phyloP scores from a whole-genome alignment of 2,797 vertebrate genomes.

The Anguilla marmorata region DNA sequence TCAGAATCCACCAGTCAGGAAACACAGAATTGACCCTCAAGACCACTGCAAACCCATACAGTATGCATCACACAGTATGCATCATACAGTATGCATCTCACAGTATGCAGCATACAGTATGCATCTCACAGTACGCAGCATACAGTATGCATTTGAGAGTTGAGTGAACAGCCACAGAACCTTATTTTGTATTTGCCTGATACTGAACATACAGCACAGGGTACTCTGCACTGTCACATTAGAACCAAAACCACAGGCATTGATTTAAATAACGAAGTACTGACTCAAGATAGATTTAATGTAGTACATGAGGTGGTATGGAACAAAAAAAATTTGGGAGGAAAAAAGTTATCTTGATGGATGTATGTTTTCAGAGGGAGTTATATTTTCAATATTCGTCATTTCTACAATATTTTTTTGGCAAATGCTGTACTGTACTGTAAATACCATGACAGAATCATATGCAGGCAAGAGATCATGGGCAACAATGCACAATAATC shows the following conservation, averaged over 20 bases:
- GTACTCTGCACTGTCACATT: neutral
- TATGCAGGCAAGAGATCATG: neutral
- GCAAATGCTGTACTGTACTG: slow-evolving; percentile 15
- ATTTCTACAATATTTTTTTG: slow-evolving; percentile 8
- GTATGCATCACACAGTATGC: neutral
- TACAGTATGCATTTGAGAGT: neutral
- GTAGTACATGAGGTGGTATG: neutral
- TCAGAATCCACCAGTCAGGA: neutral
- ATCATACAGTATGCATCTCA: too few species aligned
- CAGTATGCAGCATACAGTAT: neutral
- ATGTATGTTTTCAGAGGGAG: neutral
- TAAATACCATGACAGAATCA: neutral
- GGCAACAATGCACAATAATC: neutral
- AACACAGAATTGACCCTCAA: neutral
- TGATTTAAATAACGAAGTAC: neutral
- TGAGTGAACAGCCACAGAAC: neutral
- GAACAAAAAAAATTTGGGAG: neutral
- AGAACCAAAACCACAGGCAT: neutral
- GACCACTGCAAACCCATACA: neutral
- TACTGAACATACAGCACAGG: neutral
- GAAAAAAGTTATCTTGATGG: neutral
- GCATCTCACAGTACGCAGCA: neutral
- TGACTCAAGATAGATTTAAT: neutral
- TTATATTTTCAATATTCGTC: neutral
- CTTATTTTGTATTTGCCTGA: neutral